These are phyloP conservation scores for Byasa hedistus DNA, from an alignment of 2,888 invertebrate species.

Conservation along the genomic window DNA sequence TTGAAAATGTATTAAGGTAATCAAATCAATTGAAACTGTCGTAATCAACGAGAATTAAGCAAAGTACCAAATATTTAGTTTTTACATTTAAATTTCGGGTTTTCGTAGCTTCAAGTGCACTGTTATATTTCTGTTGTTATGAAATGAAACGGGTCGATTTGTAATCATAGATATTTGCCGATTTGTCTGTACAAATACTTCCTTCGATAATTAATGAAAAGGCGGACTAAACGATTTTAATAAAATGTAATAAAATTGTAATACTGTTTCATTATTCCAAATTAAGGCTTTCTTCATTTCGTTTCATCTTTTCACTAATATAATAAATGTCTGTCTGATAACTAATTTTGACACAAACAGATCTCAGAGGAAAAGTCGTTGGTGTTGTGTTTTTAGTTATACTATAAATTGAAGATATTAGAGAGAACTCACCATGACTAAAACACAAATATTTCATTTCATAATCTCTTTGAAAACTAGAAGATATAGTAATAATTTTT, in stretches of 20 bases:
- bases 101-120: conserved; percentile 6
- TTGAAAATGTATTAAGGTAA: no score
- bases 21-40: no score
- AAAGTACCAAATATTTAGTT: not conserved
- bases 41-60: conserved; percentile 2
- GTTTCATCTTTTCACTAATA: no score
- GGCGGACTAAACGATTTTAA: conserved; percentile 66
- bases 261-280: conserved; percentile 38
- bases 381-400: no score
- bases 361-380: no score
- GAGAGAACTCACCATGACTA: no score
- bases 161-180: conserved; percentile 48
- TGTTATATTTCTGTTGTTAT: not conserved
- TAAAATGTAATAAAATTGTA: conserved; percentile 54
- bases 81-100: not conserved
- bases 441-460: no score
- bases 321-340: no score
- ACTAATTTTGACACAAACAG: no score
- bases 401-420: no score
- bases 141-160: conserved; percentile 50
- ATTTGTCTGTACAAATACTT: conserved; percentile 54
- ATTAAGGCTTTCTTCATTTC: not conserved
- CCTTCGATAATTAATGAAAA: conserved; percentile 58
- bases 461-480: no score
- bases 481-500: not conserved